Evolutionary conservation across 2,797 vertebrate species (phyloP), one percentile per base, ranked within the genome.

Genomic region (Hirundo rustica): DNA sequence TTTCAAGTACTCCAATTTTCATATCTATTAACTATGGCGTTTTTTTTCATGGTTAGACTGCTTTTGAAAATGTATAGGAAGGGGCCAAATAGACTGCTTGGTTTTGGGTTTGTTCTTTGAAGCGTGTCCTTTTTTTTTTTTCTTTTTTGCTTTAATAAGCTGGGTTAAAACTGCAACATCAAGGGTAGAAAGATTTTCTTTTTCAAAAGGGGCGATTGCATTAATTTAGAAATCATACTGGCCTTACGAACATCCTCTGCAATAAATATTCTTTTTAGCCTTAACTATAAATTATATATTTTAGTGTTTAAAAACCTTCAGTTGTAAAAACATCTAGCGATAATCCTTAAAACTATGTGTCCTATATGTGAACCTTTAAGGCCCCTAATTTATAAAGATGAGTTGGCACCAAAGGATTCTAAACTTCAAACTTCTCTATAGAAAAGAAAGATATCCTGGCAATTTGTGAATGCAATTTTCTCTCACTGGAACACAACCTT

Each of bases 181-280:
- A 71, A 95, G 93, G 97, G 95, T 83, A 87, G 96, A 94, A 95
- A 93, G 92, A 77, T 78, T 81, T 77, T 78, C 76, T 76, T 88
- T 92, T 72, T 92, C 53, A 75, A 87, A 91, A 96, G 96, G 97
- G 98, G 97, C 93, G 83, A 97, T 96, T 96, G 97, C 97, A 96
- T 98, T 96, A 96, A 97, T 97, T 97, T 95, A 96, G 88, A 97
- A 97, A 97, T 98, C 97, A 98, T 98, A 98, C 98, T 98, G 98
- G 98, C 98, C 98, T 97, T 97, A 94, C 62, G 94, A 98, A 96
- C 97, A 98, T 97, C 97, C 97, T 98, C 97, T 97, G 98, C 96
- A 98, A 99, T 98, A 99, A 98, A 98, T 98, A 99, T 97, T 97
- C 97, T 97, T 98, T 98, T 98, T 98, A 97, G 98, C 98, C 98